Evolutionary conservation across 2,888 invertebrate species (phyloP), one percentile per base, ranked within the genome.

Genomic region (Baccha elongata): DNA sequence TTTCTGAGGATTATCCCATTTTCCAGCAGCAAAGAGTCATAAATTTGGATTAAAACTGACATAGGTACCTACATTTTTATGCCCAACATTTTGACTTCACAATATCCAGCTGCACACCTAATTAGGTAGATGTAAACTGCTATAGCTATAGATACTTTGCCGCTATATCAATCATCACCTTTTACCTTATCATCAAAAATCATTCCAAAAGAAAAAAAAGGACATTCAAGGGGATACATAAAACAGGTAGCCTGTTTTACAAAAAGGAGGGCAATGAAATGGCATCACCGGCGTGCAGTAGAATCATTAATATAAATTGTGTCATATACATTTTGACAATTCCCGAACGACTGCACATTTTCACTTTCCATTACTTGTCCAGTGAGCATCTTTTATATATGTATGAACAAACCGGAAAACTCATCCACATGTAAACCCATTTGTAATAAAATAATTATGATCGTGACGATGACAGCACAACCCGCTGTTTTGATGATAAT

Each of bases 241-340:
- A 46, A 52, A 32, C 17, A 75, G 53, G 50, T 62, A 68, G 52
- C 48, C 42, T 21, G 53, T 17, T 55, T 26, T 17, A 26, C 10
- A 23, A 64, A 37, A 52, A 46, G 4, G 21, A 65, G 42, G 26
- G 62, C 29, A 68, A 53, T 1, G 7, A 40, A 11, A 37, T 21
- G 21, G 37, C 35, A 42, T 23, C 60, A 76, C 62, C 29, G 29
- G 44, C 55, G 29, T 23, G 19, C 21, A 29, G 52, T 13, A 64
- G 29, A 17, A 81, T 58, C 64, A 83, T 83, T 73, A 83, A 83
- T 83, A 62, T 83, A 78, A 83, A 83, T 83, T 78, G 78, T 83
- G 83, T 83, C 83, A 78, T 64, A 78, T 64, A 78, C 83, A 69
- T 68, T 72, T 78, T 35, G 68, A 55, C 62, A 58, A 52, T 48